Evolutionary conservation across 2,797 vertebrate species (phyloP).

Genomic region (Echeneis naucrates): DNA sequence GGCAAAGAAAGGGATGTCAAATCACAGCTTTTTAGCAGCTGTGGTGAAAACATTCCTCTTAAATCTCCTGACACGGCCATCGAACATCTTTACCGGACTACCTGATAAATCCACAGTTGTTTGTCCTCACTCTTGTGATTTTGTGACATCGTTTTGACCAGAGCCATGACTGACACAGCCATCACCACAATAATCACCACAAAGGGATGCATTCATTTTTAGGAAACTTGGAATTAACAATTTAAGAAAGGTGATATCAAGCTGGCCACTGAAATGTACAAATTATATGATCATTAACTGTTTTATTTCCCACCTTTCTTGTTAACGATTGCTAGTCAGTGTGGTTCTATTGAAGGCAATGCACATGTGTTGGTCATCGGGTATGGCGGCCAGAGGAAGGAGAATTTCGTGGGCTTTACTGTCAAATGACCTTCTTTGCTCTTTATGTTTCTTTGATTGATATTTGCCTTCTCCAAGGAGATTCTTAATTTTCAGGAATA

Average conservation of each 20-base stretch:
- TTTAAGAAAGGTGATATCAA: background rate
- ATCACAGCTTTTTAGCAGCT: background rate
- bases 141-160: background rate
- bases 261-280: background rate
- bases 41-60: background rate
- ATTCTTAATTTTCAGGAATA: background rate
- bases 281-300: conserved; percentile 1
- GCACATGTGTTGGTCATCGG: background rate
- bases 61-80: background rate
- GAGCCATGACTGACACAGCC: background rate
- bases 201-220: background rate
- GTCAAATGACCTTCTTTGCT: background rate
- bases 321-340: background rate
- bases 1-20: background rate
- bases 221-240: background rate
- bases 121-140: background rate
- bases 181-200: background rate
- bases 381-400: background rate
- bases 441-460: conserved; percentile 6
- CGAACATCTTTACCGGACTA: background rate
- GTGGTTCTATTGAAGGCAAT: background rate
- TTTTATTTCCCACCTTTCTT: background rate
- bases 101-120: background rate
- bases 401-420: background rate
- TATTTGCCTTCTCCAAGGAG: background rate